phyloP scores from a whole-genome alignment of 2,888 invertebrate genomes.

The Drosophila sordidapex region DNA sequence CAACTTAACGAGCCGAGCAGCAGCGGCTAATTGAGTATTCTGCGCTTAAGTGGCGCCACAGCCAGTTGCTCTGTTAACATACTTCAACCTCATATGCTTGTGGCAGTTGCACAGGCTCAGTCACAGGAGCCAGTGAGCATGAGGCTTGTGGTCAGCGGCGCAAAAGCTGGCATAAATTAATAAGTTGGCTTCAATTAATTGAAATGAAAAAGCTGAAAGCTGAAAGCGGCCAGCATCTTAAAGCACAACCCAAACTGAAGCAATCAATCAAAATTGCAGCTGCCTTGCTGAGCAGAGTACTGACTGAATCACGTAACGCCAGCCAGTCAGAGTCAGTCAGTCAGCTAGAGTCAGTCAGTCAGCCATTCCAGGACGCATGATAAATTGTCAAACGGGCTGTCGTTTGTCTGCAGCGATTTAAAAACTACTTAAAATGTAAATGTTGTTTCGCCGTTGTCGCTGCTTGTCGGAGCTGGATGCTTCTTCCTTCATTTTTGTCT shows the following conservation, averaged over 20 bases:
- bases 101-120: constrained; percentile 32
- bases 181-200: constrained; percentile 66
- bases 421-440: constrained; percentile 84
- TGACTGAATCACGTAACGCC: constrained; percentile 51
- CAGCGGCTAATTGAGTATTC: constrained; percentile 70
- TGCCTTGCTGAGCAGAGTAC: constrained; percentile 45
- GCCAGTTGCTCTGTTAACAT: constrained; percentile 49
- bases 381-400: constrained; percentile 83
- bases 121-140: not conserved
- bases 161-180: constrained; percentile 61
- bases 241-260: constrained; percentile 33
- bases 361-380: constrained; percentile 61
- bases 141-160: constrained; percentile 16
- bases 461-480: constrained; percentile 33
- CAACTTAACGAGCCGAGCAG: constrained; percentile 66
- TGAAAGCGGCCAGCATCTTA: constrained; percentile 9
- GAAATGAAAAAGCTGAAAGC: constrained; percentile 27
- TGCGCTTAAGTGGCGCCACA: constrained; percentile 64
- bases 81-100: constrained; percentile 60
- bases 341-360: not conserved
- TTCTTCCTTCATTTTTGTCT: constrained; percentile 1
- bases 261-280: constrained; percentile 75
- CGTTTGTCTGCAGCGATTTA: constrained; percentile 84
- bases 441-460: constrained; percentile 65
- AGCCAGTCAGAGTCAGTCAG: constrained; percentile 2